phyloP scores from a whole-genome alignment of 2,888 invertebrate genomes.

The Acanthopleura granulata region DNA sequence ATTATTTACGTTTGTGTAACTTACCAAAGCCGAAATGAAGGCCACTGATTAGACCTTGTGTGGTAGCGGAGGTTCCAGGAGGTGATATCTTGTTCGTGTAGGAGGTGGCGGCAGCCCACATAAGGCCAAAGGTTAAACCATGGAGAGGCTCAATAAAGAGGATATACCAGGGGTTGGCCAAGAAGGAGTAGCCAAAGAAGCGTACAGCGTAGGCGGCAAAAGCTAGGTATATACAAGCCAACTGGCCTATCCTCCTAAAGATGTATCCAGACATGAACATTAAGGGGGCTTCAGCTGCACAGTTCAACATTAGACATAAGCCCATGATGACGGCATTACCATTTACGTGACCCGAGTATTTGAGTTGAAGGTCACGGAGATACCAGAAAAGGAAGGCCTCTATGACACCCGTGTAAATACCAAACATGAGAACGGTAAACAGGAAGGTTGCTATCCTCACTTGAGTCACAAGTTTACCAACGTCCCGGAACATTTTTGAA shows the following conservation, averaged over 20 bases:
- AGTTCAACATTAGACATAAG: slow-evolving; percentile 52
- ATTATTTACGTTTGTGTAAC: slow-evolving; percentile 31
- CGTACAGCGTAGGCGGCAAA: slow-evolving; percentile 84
- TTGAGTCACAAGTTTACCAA: slow-evolving; percentile 82
- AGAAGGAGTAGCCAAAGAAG: slow-evolving; percentile 84
- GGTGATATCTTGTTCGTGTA: slow-evolving; percentile 89
- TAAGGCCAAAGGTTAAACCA: slow-evolving; percentile 89
- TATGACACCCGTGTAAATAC: slow-evolving; percentile 90
- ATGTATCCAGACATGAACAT: slow-evolving; percentile 87
- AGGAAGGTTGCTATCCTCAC: slow-evolving; percentile 86
- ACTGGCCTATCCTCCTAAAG: slow-evolving; percentile 80
- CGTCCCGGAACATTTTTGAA: slow-evolving; percentile 77
- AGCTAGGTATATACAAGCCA: slow-evolving; percentile 86
- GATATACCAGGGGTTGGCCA: slow-evolving; percentile 86
- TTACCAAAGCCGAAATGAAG: slow-evolving; percentile 88
- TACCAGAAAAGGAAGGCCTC: slow-evolving; percentile 90
- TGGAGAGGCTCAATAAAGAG: slow-evolving; percentile 88
- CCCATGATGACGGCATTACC: slow-evolving; percentile 56
- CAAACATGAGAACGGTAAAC: slow-evolving; percentile 83
- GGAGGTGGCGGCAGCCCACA: slow-evolving; percentile 92
- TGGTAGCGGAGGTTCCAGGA: slow-evolving; percentile 84
- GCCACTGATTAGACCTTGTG: slow-evolving; percentile 89
- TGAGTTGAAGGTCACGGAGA: slow-evolving; percentile 70
- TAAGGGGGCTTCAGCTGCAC: slow-evolving; percentile 52
- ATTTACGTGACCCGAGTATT: slow-evolving; percentile 62